phyloP scores from a whole-genome alignment of 2,113 vertebrate species.

The Engraulis encrasicolus region DNA sequence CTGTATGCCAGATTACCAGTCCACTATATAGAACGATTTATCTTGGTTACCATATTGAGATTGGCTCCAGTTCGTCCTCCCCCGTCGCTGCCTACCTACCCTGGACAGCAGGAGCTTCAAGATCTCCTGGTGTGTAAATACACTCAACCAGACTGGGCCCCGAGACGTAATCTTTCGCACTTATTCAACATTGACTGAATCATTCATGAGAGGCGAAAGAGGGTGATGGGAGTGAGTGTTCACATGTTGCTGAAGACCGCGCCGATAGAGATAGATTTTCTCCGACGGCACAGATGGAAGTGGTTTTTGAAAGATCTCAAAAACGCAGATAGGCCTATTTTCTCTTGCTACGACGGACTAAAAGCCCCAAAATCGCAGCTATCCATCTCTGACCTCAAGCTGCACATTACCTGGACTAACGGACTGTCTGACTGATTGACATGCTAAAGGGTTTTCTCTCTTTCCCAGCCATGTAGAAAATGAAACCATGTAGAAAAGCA shows the following conservation, averaged over 20 bases:
- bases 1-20: too few relatives aligned
- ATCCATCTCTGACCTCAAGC: neutral
- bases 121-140: conserved; percentile 34
- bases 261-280: neutral
- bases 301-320: conserved; percentile 40
- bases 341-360: too few relatives aligned
- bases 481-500: conserved; percentile 37
- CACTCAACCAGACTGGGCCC: conserved; percentile 43
- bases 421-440: too few relatives aligned
- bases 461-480: too few relatives aligned
- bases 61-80: too few relatives aligned
- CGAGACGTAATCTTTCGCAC: conserved; percentile 31
- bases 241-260: neutral
- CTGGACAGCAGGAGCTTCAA: too few relatives aligned
- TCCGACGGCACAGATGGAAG: conserved; percentile 49
- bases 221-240: conserved; percentile 36
- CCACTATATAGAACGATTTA: too few relatives aligned
- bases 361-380: neutral
- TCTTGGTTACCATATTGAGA: too few relatives aligned
- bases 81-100: too few relatives aligned
- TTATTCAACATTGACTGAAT: conserved; percentile 38
- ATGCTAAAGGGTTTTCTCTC: neutral
- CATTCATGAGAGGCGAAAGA: conserved; percentile 40
- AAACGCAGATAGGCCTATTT: too few relatives aligned
- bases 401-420: neutral